Base-by-base conservation (phyloP, 2,113 vertebrate species). In the Notechis scutatus region DNA sequence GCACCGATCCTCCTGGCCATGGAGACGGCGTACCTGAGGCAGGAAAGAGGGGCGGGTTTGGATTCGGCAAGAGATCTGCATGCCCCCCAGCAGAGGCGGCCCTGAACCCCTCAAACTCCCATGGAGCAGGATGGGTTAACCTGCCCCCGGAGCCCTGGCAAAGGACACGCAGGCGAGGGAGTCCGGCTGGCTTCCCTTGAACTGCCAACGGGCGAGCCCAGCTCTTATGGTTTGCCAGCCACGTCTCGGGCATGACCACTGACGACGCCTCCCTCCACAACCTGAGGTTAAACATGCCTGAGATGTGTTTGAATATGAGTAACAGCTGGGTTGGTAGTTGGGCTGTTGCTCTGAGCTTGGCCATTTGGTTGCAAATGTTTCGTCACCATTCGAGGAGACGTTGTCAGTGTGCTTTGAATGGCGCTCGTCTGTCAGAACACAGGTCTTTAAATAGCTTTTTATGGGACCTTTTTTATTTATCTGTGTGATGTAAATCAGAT, bases 1-100 rank as follows among this genome's bases (percentile, higher is more conserved):
- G 99, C 98, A 3, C 99, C 98, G 2, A 99, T 99, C 96, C 98
- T 98, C 96, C 99, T 98, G 10, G 98, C 98, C 98, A 99, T 99
- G 29, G 99, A 99, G 74, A 99, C 95, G 0, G 99, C 98, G 0
- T 99, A 99, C 97, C 99, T 99, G 85, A 11, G 23, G 15, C 8
- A 42, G 42, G 20, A 12, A 26, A 52, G 90, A n/a, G 61, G 11
- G 47, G 85, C 39, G 0, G 1, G 5, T 3, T 21, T 18, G 8
- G 74, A 39, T 21, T 3, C 3, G 74, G 74, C 74, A 21, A 81
- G 15, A 39, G 69, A 20, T 21, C 6, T 18, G n/a, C 69, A 8
- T 0, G 2, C 69, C 20, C 15, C 69, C n/a, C 34, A 69, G 61
- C 64, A 69, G 64, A 15, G 29, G 12, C 5, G 69, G 69, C n/a